phyloP scores from a whole-genome alignment of 2,113 vertebrate species.

The Nansenia antarctica region DNA sequence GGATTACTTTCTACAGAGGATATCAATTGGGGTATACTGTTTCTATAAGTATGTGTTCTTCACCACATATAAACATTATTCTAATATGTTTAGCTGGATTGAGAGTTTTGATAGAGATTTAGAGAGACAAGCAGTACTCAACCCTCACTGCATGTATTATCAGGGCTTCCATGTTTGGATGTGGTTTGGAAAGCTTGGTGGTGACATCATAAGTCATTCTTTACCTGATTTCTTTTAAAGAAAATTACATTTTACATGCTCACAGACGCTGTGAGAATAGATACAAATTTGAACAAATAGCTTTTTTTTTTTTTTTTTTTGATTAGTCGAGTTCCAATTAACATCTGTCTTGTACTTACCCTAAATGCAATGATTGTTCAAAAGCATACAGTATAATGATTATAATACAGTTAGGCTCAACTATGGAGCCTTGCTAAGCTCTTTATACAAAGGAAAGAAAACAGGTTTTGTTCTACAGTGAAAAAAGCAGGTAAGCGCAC shows the following conservation, averaged over 20 bases:
- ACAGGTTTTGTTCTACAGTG: slow-evolving; percentile 25
- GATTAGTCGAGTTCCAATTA: slow-evolving; percentile 41
- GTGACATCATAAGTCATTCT: slow-evolving; percentile 55
- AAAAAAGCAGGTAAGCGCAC: slow-evolving; percentile 29
- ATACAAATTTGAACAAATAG: slow-evolving; percentile 40
- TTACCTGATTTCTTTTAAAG: slow-evolving; percentile 62
- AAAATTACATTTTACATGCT: slow-evolving; percentile 56
- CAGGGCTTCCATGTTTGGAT: slow-evolving; percentile 38
- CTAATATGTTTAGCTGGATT: too few relatives aligned
- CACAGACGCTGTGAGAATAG: slow-evolving; percentile 51
- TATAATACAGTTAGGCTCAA: slow-evolving; percentile 35
- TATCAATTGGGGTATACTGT: too few relatives aligned
- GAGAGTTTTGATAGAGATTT: too few relatives aligned
- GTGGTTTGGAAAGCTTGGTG: slow-evolving; percentile 33
- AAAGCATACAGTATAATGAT: slow-evolving; percentile 48
- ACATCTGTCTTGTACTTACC: slow-evolving; percentile 31
- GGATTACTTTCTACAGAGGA: background rate
- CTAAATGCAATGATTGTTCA: slow-evolving; percentile 49
- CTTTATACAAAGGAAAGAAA: slow-evolving; percentile 34
- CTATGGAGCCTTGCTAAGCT: slow-evolving; percentile 37
- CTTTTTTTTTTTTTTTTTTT: slow-evolving; percentile 26
- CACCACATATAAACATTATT: too few relatives aligned
- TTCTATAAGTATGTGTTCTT: too few relatives aligned
- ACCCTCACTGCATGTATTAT: slow-evolving; percentile 30
- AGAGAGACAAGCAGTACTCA: background rate